Conservation (phyloP, 2,888 invertebrate genomes). For the Julus scanicus region DNA sequence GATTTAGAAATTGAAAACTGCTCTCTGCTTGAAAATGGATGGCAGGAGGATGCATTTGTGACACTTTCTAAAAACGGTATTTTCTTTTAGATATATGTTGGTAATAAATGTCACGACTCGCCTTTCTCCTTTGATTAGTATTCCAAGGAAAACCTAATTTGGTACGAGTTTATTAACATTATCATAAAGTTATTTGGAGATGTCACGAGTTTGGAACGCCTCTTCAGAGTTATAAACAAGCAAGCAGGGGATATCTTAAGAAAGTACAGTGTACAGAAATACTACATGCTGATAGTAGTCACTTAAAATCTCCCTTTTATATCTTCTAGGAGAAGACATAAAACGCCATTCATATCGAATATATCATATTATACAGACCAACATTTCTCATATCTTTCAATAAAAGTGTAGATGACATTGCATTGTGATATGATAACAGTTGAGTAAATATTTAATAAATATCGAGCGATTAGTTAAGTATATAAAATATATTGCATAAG, state of each 20-base stretch:
- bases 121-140: not conserved
- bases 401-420: too few species aligned
- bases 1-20: conserved; percentile 34
- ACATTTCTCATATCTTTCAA: too few species aligned
- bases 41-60: conserved; percentile 5
- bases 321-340: not conserved
- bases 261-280: not conserved
- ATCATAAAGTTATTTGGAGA: not conserved
- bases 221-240: not conserved
- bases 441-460: too few species aligned
- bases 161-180: conserved; percentile 33
- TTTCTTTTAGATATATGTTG: not conserved
- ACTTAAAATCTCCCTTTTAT: not conserved
- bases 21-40: not conserved
- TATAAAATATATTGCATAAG: too few species aligned
- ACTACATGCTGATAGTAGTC: not conserved
- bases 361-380: too few species aligned
- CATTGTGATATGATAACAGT: too few species aligned
- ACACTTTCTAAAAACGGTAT: conserved; percentile 48
- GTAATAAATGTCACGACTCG: conserved; percentile 21
- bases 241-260: not conserved
- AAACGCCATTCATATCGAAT: not conserved
- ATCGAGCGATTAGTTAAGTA: too few species aligned
- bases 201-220: not conserved
- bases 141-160: conserved; percentile 3